Conservation (phyloP, 2,888 invertebrate genomes). For the Hoplodrina blanda region DNA sequence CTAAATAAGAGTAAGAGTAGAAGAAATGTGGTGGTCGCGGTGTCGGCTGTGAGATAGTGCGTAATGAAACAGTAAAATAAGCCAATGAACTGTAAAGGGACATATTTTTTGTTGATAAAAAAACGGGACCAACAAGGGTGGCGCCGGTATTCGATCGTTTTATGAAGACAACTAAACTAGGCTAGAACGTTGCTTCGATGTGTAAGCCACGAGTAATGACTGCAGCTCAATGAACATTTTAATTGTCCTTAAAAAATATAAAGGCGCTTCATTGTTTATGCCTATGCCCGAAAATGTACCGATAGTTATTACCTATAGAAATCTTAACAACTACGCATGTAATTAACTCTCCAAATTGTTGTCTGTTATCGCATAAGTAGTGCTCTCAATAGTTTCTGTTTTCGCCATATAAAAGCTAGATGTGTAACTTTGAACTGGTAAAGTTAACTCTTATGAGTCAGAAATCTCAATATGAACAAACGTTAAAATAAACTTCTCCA, state of each 20-base stretch:
- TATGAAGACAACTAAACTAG: constrained; percentile 61
- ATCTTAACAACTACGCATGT: constrained; percentile 53
- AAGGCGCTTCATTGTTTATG: constrained; percentile 58
- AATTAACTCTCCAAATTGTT: constrained; percentile 55
- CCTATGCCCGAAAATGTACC: constrained; percentile 46
- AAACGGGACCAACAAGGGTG: constrained; percentile 84
- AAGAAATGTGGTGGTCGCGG: constrained; percentile 86
- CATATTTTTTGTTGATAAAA: constrained; percentile 76
- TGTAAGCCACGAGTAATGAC: constrained; percentile 61
- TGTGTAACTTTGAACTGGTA: constrained; percentile 52
- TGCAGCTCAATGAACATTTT: constrained; percentile 44
- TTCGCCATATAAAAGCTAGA: constrained; percentile 57
- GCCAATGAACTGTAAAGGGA: constrained; percentile 59
- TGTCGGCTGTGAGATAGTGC: constrained; percentile 86
- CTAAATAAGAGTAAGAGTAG: constrained; percentile 84
- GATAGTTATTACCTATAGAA: constrained; percentile 53
- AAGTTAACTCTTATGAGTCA: constrained; percentile 39
- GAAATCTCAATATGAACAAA: constrained; percentile 50
- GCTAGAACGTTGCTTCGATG: constrained; percentile 57
- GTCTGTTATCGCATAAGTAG: constrained; percentile 61
- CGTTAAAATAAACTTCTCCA: constrained; percentile 60
- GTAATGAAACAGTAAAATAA: constrained; percentile 45
- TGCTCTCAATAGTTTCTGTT: constrained; percentile 58
- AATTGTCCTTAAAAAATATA: constrained; percentile 46
- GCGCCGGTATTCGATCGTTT: constrained; percentile 67